Evolutionary conservation across 92 coral and sea anemone genomes (phyloP), one percentile per base, ranked within the genome.

Genomic region (Nematostella vectensis): DNA sequence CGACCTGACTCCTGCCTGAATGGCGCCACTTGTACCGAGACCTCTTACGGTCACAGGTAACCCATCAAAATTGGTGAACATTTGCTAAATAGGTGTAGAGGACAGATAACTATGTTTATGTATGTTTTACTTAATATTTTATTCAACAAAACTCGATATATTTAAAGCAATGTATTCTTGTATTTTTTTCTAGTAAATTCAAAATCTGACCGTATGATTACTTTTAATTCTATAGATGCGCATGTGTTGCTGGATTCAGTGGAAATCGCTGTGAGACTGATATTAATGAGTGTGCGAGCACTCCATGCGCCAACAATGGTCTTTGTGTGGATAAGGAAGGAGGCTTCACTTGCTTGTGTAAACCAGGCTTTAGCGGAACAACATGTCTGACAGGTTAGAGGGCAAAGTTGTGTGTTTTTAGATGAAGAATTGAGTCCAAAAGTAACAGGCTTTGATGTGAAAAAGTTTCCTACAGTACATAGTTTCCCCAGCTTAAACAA

Each of bases 271-370:
- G 99, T 50, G 85, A 82, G 29, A 43, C 78, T 23, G 52, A 93
- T 51, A 48, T 87, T 25, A 86, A 93, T 48, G 93, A 72, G 24
- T 93, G 99, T 49, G 74, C 83, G 22, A 70, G 78, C 30, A 47
- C 87, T 22, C 99, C 99, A 16, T 93, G 99, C 55, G 64, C 55
- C 60, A 78, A 93, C 66, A 76, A 77, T 62, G 99, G 88, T 22
- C 55, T 55, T 47, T 93, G 99, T 51, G 77, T 87, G 31, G 96
- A 93, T 49, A 69, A 75, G 44, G 57, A 48, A 2, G 73, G 76
- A 47, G 96, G 80, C 11, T 93, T 73, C 61, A 82, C 59, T 25
- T 93, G 99, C 45, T 62, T 77, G 29, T 93, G 99, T 27, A 70
- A 66, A 48, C 80, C 96, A 31, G 81, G 86, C 20, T 93, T 61